Evolutionary conservation across 92 coral and sea anemone species (phyloP), one percentile per base, ranked within the genome.

Genomic region (Phymanthus crucifer): DNA sequence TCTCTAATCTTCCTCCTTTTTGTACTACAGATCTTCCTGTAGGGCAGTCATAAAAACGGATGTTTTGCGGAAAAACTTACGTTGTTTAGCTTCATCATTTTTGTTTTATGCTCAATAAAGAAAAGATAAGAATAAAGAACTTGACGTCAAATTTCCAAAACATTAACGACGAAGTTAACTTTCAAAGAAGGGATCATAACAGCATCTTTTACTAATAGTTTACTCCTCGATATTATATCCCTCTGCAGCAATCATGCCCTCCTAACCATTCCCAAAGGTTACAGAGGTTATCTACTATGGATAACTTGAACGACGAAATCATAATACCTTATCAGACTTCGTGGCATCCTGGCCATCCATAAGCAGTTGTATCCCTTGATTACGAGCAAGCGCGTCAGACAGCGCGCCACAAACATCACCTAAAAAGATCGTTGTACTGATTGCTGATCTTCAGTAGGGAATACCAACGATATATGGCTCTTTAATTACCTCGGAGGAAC

Each of bases 231-330:
- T 70, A 43, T 36, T 36, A 43, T 36, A 35, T 2, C 46, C 18
- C 35, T 16, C 7, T 35, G 45, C 45, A 33, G 1, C 10, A 24
- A 36, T 43, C 14, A 35, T 21, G 34, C 32, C 68, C 33, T 24
- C 17, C 68, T 27, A 61, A 61, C 17, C 68, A n/a, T 61, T 61
- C 68, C 14, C 32, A 61, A 61, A 18, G 68, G 68, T 61, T 24
- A 61, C 68, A 61, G 17, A 61, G 68, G 68, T 61, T 61, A 61
- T 61, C 68, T 24, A 24, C 33, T 14, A 61, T 61, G 68, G 34
- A 11, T 8, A 18, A 61, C 5, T 61, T 19, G 34, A 27, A 61
- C 34, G 68, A 61, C 68, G 35, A 61, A 61, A 61, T 21, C 68
- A 61, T 29, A 61, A 61, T 61, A 27, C 13, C 68, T 61, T 61